Percentiles rank a stretch among this genome's conserved stretches.
These are phyloP conservation scores for Parasteatoda tepidariorum DNA, from an alignment of 1,140 invertebrate species.

Conservation along the genomic window DNA sequence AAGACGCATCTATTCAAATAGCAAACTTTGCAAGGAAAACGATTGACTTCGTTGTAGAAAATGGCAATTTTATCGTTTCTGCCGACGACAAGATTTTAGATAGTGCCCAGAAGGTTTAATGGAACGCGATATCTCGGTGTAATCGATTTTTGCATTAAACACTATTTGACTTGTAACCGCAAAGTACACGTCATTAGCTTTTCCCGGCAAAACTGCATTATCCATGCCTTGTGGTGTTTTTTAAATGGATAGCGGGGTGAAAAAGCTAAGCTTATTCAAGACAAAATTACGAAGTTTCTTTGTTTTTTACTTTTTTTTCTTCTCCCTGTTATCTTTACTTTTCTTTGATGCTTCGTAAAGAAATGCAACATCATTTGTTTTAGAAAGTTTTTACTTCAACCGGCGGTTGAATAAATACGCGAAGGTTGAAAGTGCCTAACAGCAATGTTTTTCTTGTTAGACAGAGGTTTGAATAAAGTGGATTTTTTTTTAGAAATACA, in stretches of 20 bases:
- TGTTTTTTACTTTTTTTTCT: neutral
- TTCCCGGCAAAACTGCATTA: neutral
- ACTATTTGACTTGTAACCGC: constrained; percentile 24
- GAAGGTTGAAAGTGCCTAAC: neutral
- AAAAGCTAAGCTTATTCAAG: neutral
- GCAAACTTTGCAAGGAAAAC: neutral
- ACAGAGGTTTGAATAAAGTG: neutral
- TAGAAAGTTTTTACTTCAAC: neutral
- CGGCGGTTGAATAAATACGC: neutral
- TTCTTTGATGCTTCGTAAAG: neutral
- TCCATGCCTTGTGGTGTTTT: neutral
- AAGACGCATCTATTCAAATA: constrained; percentile 6
- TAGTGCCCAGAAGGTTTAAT: no score
- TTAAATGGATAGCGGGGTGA: neutral
- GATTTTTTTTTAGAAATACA: no score
- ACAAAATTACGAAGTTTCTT: constrained; percentile 21
- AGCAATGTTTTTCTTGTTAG: neutral
- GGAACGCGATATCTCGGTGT: neutral
- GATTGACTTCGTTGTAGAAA: neutral
- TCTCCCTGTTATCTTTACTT: no score
- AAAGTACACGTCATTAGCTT: constrained; percentile 39
- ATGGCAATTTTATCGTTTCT: constrained; percentile 10
- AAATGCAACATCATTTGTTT: neutral
- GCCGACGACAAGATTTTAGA: neutral
- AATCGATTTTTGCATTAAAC: constrained; percentile 50